Conservation (phyloP, 1,140 invertebrate species). For the Cotesia chilonis region DNA sequence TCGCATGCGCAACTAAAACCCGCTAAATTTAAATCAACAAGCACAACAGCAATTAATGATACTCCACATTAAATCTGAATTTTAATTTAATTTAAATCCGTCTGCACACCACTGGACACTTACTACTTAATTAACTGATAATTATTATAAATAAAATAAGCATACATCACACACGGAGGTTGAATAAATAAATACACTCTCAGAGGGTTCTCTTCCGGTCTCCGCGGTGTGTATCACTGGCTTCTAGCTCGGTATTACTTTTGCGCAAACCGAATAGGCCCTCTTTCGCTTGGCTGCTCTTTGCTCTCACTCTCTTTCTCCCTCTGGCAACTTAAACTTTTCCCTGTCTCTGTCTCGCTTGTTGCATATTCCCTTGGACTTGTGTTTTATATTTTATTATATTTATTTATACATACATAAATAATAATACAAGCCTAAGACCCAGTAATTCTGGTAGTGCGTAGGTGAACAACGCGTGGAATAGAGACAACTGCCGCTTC, state of each 20-base stretch:
- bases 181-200: background rate
- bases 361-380: constrained; percentile 22
- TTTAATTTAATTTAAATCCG: background rate
- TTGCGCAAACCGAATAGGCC: constrained; percentile 56
- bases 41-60: no score
- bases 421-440: no score
- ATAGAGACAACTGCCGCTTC: no score
- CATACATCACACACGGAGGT: background rate
- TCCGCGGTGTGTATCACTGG: constrained; percentile 56
- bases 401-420: no score
- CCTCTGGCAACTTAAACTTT: constrained; percentile 30
- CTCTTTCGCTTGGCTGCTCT: constrained; percentile 38
- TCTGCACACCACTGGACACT: background rate
- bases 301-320: constrained; percentile 40
- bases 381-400: no score
- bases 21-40: background rate
- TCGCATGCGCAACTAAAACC: constrained; percentile 23
- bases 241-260: constrained; percentile 54
- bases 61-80: no score
- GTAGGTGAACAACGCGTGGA: no score
- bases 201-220: constrained; percentile 58
- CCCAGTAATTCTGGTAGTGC: no score
- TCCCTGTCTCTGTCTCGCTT: constrained; percentile 46
- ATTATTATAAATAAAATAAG: background rate
- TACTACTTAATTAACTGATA: background rate